These are phyloP conservation scores for Micronisus gabar DNA, from an alignment of 2,113 vertebrate species.

Conservation along the genomic window DNA sequence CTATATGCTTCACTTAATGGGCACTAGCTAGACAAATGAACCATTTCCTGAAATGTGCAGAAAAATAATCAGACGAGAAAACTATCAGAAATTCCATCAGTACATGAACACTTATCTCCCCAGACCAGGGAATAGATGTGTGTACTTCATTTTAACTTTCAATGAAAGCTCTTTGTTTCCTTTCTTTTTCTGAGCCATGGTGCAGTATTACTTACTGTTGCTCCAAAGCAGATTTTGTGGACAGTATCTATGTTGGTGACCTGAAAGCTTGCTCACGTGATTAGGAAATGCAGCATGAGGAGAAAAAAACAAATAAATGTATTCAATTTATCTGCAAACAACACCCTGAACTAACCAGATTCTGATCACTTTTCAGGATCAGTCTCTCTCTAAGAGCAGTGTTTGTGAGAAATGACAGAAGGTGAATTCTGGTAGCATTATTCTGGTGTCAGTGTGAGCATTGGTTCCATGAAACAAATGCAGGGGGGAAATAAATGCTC, in stretches of 20 bases:
- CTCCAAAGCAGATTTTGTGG: background rate
- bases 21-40: constrained; percentile 29
- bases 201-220: background rate
- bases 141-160: background rate
- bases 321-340: background rate
- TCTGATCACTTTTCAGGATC: background rate
- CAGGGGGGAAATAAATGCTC: background rate
- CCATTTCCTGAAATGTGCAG: constrained; percentile 29
- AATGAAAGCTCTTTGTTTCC: background rate
- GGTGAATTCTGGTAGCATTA: background rate
- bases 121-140: background rate
- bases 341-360: background rate
- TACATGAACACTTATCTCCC: background rate
- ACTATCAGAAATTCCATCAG: constrained; percentile 25
- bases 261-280: background rate
- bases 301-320: background rate
- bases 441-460: background rate
- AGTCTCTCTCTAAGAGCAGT: background rate
- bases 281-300: background rate
- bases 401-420: background rate
- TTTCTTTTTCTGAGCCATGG: background rate
- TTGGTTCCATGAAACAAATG: background rate
- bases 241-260: background rate
- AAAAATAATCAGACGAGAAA: constrained; percentile 26
- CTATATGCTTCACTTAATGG: background rate